A percentile compares a stretch with the other conserved stretches of the same genome.
Evolutionary conservation across 2,888 invertebrate species (phyloP).

Genomic region (Poecilus cupreus): DNA sequence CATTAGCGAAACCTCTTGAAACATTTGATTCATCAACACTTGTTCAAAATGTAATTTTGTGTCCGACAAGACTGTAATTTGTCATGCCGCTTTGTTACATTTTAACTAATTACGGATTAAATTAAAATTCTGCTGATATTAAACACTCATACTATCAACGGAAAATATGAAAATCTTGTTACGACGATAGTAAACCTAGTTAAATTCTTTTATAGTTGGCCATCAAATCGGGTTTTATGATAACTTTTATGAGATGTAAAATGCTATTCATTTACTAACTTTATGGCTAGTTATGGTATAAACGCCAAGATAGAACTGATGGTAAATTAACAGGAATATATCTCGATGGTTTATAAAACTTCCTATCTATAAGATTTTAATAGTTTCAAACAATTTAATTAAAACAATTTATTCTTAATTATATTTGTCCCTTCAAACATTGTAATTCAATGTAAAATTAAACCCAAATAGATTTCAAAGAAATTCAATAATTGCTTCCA

Average conservation of each 20-base stretch:
- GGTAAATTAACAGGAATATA: slow-evolving; percentile 1
- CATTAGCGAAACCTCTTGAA: too few relatives aligned
- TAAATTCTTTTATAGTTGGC: not conserved
- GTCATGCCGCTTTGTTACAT: too few relatives aligned
- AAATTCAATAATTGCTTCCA: too few relatives aligned
- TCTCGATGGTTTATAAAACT: not conserved
- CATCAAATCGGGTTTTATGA: slow-evolving; percentile 3
- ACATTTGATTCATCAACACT: too few relatives aligned
- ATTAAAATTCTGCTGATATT: not conserved
- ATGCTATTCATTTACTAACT: not conserved
- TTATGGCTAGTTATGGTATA: slow-evolving; percentile 4
- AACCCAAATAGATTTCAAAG: too few relatives aligned
- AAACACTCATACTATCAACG: not conserved
- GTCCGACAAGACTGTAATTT: too few relatives aligned
- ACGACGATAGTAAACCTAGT: not conserved
- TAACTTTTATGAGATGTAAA: slow-evolving; percentile 17
- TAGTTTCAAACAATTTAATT: too few relatives aligned
- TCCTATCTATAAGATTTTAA: not conserved
- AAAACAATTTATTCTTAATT: too few relatives aligned
- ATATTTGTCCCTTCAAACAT: too few relatives aligned
- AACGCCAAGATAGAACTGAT: not conserved
- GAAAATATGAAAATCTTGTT: not conserved
- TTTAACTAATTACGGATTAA: too few relatives aligned
- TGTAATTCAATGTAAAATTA: too few relatives aligned
- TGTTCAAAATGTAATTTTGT: too few relatives aligned